Conservation (phyloP, 2,888 invertebrate species). For the Andrena flavipes region DNA sequence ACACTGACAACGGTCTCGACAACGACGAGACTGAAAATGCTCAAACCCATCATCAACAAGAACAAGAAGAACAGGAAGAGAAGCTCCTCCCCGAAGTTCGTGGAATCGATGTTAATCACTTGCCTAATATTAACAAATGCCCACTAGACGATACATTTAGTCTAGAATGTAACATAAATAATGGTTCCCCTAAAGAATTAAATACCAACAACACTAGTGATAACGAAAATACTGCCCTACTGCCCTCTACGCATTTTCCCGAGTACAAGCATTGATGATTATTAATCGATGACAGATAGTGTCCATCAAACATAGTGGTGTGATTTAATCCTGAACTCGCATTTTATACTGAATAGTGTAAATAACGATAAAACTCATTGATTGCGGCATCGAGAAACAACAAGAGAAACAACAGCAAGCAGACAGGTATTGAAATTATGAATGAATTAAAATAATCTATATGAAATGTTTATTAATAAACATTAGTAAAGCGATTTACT, state of each 20-base stretch:
- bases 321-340: slow-evolving; percentile 84
- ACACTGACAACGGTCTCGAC: slow-evolving; percentile 78
- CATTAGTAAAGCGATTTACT: slow-evolving; percentile 82
- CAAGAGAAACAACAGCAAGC: slow-evolving; percentile 71
- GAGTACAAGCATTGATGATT: slow-evolving; percentile 84
- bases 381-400: slow-evolving; percentile 71
- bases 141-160: slow-evolving; percentile 83
- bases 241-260: slow-evolving; percentile 83
- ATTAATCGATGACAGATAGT: slow-evolving; percentile 83
- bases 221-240: slow-evolving; percentile 84
- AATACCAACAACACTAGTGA: slow-evolving; percentile 83
- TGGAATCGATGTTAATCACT: slow-evolving; percentile 82
- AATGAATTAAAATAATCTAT: slow-evolving; percentile 82
- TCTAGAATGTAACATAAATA: slow-evolving; percentile 84
- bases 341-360: slow-evolving; percentile 85
- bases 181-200: slow-evolving; percentile 80
- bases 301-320: slow-evolving; percentile 81
- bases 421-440: slow-evolving; percentile 81
- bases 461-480: slow-evolving; percentile 84
- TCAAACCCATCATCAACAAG: slow-evolving; percentile 75
- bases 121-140: slow-evolving; percentile 82
- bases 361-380: slow-evolving; percentile 80
- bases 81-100: slow-evolving; percentile 78
- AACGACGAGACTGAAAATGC: slow-evolving; percentile 78
- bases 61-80: slow-evolving; percentile 72